Conservation (phyloP, 2,888 invertebrate genomes). For the Poecilus cupreus region DNA sequence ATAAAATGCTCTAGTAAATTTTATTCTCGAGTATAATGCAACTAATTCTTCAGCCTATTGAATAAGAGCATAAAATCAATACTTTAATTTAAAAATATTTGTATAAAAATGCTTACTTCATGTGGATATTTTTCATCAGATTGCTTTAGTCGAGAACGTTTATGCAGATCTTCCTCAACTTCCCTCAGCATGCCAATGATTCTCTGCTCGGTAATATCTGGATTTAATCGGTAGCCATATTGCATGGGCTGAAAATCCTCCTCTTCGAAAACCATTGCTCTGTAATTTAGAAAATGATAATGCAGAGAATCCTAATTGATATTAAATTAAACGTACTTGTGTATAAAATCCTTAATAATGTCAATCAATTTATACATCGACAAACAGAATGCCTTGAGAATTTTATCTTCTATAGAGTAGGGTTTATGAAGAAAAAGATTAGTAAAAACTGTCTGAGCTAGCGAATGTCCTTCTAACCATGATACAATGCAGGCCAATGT, state of each 20-base stretch:
- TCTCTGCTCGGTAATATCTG: constrained; percentile 87
- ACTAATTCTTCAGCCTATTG: constrained; percentile 76
- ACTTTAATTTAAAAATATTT: constrained; percentile 6
- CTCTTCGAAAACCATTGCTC: constrained; percentile 92
- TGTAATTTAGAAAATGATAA: constrained; percentile 67
- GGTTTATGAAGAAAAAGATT: constrained; percentile 96
- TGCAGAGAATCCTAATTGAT: background rate
- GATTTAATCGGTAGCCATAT: constrained; percentile 90
- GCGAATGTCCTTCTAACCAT: constrained; percentile 97
- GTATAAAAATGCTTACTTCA: constrained; percentile 22
- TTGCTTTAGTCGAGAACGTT: constrained; percentile 78
- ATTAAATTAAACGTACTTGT: constrained; percentile 78
- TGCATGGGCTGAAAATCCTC: constrained; percentile 97
- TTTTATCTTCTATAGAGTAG: constrained; percentile 86
- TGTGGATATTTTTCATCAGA: constrained; percentile 47
- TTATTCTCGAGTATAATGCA: constrained; percentile 86
- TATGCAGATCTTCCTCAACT: constrained; percentile 92
- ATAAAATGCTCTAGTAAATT: constrained; percentile 91
- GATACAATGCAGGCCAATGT: constrained; percentile 95
- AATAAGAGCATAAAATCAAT: constrained; percentile 48
- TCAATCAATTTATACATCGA: constrained; percentile 92
- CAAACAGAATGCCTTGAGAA: constrained; percentile 89
- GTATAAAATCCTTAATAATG: constrained; percentile 90
- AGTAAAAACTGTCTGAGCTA: constrained; percentile 98
- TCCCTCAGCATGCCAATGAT: constrained; percentile 89